Conservation (phyloP, 2,797 vertebrate species). For the Chaunax sp. region DNA sequence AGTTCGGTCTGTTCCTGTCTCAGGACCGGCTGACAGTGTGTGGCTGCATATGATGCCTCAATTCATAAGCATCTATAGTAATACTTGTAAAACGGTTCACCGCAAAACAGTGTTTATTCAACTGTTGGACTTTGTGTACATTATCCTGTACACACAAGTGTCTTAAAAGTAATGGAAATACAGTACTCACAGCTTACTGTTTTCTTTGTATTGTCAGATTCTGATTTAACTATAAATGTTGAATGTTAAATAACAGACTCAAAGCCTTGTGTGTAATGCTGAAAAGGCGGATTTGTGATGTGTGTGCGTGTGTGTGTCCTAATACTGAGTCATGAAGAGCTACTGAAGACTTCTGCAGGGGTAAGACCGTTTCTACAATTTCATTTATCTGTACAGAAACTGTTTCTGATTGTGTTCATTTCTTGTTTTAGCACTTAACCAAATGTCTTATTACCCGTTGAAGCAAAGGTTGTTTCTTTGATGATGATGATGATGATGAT, state of each 20-base stretch:
- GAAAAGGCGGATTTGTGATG: slow-evolving; percentile 42
- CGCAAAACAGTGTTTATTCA: not conserved
- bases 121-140: not conserved
- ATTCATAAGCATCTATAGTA: too few species aligned
- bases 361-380: slow-evolving; percentile 88
- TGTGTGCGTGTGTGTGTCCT: slow-evolving; percentile 31
- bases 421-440: slow-evolving; percentile 63
- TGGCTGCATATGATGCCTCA: not conserved
- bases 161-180: not conserved
- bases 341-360: slow-evolving; percentile 77
- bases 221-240: not conserved
- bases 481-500: slow-evolving; percentile 59
- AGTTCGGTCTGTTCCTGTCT: not conserved
- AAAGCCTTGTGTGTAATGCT: slow-evolving; percentile 78
- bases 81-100: not conserved
- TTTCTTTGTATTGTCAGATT: not conserved
- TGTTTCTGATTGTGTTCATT: slow-evolving; percentile 71
- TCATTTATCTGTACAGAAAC: slow-evolving; percentile 85
- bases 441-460: slow-evolving; percentile 69
- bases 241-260: not conserved
- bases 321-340: slow-evolving; percentile 64
- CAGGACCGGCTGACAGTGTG: not conserved
- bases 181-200: not conserved
- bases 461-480: slow-evolving; percentile 67
- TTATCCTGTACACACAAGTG: not conserved